Evolutionary conservation across 2,888 invertebrate genomes (phyloP), one percentile per base, ranked within the genome.

Genomic region (Scotopteryx bipunctaria): DNA sequence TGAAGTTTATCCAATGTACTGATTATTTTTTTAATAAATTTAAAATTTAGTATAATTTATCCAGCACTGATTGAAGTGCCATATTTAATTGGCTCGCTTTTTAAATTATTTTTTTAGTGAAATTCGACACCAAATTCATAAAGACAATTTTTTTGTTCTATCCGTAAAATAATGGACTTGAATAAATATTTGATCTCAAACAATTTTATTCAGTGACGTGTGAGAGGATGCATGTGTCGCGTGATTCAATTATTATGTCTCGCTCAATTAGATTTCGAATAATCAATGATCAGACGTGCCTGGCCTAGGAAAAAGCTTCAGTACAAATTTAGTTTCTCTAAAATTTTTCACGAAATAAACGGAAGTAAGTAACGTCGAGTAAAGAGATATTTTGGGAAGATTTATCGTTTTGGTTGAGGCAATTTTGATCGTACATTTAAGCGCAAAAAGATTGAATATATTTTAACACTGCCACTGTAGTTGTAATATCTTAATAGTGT

Each of bases 61-160:
- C 38, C 82, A 80, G 89, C 90, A 89, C 90, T 90, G 90, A 89
- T 69, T 42, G 69, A 73, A 86, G 89, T 89, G 89, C 90, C 89
- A 89, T 89, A 86, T 85, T 81, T 79, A 81, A 86, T 86, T 87
- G 88, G 89, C 86, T 86, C 79, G 78, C 76, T 78, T 70, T 79
- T 78, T 73, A 67, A 81, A 78, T 67, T 70, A 66, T 79, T 80
- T 71, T 80, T 74, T 69, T 86, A 86, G 88, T 84, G 78, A 85
- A 88, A 86, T 86, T 86, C 71, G 87, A 88, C 81, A 86, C 89
- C 89, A 90, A 90, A 90, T 83, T 80, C 75, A 68, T 74, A 82
- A 82, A 81, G 82, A 83, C 81, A 74, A 82, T 76, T 75, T 74
- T n/a, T 79, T 79, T 72, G 68, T 78, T 81, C 66, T 77, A 73